Percentiles rank a stretch among this genome's conserved stretches.
These are phyloP conservation scores for Diadegma fenestrale DNA, from an alignment of 2,888 invertebrate genomes.

Conservation along the genomic window DNA sequence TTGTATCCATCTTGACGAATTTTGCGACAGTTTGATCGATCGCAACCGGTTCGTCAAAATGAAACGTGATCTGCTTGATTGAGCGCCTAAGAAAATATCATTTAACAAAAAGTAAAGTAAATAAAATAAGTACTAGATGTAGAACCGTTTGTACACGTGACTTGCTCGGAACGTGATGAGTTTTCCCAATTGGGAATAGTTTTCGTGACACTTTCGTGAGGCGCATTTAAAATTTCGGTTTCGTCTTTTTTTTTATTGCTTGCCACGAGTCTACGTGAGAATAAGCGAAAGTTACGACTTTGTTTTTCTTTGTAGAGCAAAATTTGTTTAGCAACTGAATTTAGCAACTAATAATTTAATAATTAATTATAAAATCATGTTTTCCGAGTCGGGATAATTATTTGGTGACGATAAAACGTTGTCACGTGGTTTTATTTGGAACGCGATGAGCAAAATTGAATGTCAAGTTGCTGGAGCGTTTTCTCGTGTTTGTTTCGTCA, in stretches of 20 bases:
- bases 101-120: not conserved
- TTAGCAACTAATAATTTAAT: not conserved
- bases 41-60: constrained; percentile 2
- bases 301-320: not conserved
- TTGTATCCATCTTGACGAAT: constrained; percentile 14
- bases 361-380: too few species aligned
- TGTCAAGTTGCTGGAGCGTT: not conserved
- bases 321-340: not conserved
- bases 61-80: constrained; percentile 25
- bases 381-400: not conserved
- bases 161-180: constrained; percentile 37
- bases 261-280: constrained; percentile 23
- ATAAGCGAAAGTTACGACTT: constrained; percentile 20
- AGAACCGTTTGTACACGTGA: constrained; percentile 43
- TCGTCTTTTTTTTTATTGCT: constrained; percentile 18
- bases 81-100: not conserved
- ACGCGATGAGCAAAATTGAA: not conserved
- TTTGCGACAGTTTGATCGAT: constrained; percentile 32
- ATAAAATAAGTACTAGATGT: constrained; percentile 2
- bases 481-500: not conserved
- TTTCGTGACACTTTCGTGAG: constrained; percentile 75
- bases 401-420: not conserved
- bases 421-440: not conserved
- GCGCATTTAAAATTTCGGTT: constrained; percentile 70
- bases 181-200: constrained; percentile 79